Percentiles rank a stretch among this genome's conserved stretches.
phyloP scores from a whole-genome alignment of 2,797 vertebrate genomes.

The Gouania willdenowi region DNA sequence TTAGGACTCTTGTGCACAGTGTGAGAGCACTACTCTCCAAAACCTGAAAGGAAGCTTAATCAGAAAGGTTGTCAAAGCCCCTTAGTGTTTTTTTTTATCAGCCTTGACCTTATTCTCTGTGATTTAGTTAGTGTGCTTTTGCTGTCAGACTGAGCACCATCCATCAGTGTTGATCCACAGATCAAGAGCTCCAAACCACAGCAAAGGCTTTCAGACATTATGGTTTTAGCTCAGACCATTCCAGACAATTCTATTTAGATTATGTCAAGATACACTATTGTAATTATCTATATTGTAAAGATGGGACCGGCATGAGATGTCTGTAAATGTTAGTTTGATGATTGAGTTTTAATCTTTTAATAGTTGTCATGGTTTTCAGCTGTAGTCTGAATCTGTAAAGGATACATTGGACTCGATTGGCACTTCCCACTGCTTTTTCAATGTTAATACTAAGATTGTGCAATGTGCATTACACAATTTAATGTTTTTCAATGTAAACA shows the following conservation, averaged over 20 bases:
- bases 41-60: conserved; percentile 45
- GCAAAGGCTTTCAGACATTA: conserved; percentile 42
- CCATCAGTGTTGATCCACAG: conserved; percentile 56
- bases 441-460: too few species aligned
- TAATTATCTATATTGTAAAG: too few species aligned
- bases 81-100: conserved; percentile 66
- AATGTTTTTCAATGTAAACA: too few species aligned
- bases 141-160: conserved; percentile 48
- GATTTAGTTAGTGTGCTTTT: conserved; percentile 59
- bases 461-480: too few species aligned
- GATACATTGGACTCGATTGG: too few species aligned
- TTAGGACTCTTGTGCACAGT: conserved; percentile 14
- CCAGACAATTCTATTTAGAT: conserved; percentile 80
- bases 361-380: too few species aligned
- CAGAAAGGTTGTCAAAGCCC: conserved; percentile 33
- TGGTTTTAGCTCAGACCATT: conserved; percentile 67
- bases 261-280: conserved; percentile 79
- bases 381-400: too few species aligned
- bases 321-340: too few species aligned
- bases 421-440: too few species aligned
- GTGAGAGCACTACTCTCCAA: conserved; percentile 32
- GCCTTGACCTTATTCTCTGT: conserved; percentile 29
- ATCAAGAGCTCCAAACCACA: conserved; percentile 34
- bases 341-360: conserved; percentile 9
- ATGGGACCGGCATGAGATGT: too few species aligned